phyloP scores from a whole-genome alignment of 2,113 vertebrate species.

The Cavia porcellus region DNA sequence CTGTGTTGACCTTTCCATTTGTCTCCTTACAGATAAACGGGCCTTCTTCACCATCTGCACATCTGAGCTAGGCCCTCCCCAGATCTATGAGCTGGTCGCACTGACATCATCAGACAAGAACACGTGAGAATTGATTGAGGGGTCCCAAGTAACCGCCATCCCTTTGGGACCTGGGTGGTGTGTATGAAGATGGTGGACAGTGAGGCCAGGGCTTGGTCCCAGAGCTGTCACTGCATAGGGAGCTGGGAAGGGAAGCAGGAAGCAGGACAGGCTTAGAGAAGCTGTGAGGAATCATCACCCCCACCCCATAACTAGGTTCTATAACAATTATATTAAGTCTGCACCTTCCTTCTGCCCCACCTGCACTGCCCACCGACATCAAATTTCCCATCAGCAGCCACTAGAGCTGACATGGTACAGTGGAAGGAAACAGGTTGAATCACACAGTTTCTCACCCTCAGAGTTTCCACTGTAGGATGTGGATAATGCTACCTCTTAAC shows the following conservation, averaged over 20 bases:
- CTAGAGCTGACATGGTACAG: rapidly evolving
- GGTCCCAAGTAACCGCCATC: background rate
- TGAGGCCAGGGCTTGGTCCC: background rate
- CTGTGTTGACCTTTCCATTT: rapidly evolving
- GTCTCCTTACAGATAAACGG: slow-evolving; percentile 90
- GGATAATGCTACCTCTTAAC: background rate
- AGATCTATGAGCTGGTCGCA: slow-evolving; percentile 97
- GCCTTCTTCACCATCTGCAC: slow-evolving; percentile 97
- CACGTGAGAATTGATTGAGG: slow-evolving; percentile 88
- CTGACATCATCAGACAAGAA: slow-evolving; percentile 93
- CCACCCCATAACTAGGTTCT: background rate
- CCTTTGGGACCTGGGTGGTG: slow-evolving; percentile 33
- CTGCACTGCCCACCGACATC: rapidly evolving
- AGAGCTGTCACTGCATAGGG: background rate
- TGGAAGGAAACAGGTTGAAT: background rate
- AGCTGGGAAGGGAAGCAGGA: background rate
- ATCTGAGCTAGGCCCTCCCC: slow-evolving; percentile 91
- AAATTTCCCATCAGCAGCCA: background rate
- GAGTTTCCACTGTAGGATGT: background rate
- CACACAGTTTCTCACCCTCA: background rate
- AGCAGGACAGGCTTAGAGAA: background rate
- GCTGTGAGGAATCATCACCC: background rate
- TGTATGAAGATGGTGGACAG: background rate
- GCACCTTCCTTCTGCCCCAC: background rate
- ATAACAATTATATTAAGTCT: background rate